Conservation (phyloP, 2,113 vertebrate genomes). For the Tragulus kanchil region DNA sequence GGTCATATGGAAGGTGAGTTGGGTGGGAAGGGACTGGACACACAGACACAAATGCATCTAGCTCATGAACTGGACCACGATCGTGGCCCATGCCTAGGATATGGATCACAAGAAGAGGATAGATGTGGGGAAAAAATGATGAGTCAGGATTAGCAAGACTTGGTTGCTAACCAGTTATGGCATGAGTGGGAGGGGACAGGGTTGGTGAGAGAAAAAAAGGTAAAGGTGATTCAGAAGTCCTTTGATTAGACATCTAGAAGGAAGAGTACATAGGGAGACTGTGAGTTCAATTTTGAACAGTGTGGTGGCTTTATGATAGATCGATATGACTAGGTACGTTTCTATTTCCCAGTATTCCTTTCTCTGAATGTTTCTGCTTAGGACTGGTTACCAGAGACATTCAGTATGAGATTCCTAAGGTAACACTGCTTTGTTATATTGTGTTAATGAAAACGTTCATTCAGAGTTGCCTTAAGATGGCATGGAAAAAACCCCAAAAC, state of each 20-base stretch:
- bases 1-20: background rate
- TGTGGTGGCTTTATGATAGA: background rate
- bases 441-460: background rate
- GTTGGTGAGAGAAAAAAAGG: background rate
- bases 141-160: constrained; percentile 8
- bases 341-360: constrained; percentile 20
- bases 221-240: background rate
- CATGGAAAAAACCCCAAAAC: background rate
- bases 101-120: background rate
- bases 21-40: background rate
- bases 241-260: background rate
- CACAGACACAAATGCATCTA: background rate
- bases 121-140: background rate
- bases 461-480: background rate
- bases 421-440: background rate
- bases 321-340: background rate
- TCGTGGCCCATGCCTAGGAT: background rate
- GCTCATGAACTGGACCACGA: background rate
- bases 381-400: background rate
- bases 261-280: background rate
- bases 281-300: background rate
- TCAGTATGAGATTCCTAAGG: background rate
- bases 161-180: background rate
- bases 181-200: background rate
- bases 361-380: constrained; percentile 28